These are phyloP conservation scores for Xenopus petersii DNA, from an alignment of 2,797 vertebrate genomes.

Conservation along the genomic window DNA sequence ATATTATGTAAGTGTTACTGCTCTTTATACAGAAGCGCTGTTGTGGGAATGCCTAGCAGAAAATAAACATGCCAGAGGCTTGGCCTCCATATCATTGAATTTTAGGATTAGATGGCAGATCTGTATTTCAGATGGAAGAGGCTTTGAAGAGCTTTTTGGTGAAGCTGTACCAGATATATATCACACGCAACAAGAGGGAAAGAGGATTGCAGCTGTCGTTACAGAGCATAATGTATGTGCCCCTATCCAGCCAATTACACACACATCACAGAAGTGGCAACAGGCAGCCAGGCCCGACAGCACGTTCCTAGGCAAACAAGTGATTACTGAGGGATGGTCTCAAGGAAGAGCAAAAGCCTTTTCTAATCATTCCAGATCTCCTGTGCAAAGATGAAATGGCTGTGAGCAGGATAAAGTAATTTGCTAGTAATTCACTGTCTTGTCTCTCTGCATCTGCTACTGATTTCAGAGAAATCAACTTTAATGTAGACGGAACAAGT, in stretches of 20 bases:
- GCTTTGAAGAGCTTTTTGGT: not conserved
- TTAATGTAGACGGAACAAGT: too few relatives aligned
- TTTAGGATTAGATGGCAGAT: slow-evolving; percentile 42
- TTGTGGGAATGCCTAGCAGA: slow-evolving; percentile 32
- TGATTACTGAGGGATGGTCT: not conserved
- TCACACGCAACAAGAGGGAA: slow-evolving; percentile 16
- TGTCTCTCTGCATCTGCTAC: not conserved
- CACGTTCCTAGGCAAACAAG: not conserved
- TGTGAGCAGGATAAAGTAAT: not conserved
- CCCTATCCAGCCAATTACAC: not conserved
- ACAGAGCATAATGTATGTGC: not conserved
- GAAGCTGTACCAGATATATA: slow-evolving; percentile 11
- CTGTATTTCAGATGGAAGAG: slow-evolving; percentile 25
- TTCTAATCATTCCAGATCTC: not conserved
- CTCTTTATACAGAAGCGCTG: slow-evolving; percentile 12
- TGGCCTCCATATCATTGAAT: slow-evolving; percentile 36
- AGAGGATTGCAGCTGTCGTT: slow-evolving; percentile 3
- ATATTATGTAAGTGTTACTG: not conserved
- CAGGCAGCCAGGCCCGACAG: not conserved
- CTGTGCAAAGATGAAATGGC: not conserved
- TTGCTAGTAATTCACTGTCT: not conserved
- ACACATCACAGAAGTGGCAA: slow-evolving; percentile 10
- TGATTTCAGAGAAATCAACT: not conserved
- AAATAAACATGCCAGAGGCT: slow-evolving; percentile 7
- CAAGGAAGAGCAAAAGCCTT: not conserved